A percentile compares a stretch with the other conserved stretches of the same genome.
phyloP scores from a whole-genome alignment of 2,113 vertebrate species.

The Phylloscopus whistleri region DNA sequence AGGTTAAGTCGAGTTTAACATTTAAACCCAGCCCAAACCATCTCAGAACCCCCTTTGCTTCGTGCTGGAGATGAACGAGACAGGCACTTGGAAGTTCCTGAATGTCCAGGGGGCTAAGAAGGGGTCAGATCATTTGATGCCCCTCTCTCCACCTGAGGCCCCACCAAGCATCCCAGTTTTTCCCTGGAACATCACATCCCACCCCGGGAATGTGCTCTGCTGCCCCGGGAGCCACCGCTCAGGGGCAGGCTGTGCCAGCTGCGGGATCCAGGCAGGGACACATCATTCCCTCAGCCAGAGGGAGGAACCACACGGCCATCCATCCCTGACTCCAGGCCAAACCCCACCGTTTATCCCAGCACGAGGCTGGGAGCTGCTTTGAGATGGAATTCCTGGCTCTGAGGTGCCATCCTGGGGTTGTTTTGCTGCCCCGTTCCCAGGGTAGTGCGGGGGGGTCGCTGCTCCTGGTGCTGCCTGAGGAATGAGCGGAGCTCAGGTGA shows the following conservation, averaged over 20 bases:
- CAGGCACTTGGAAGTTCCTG: neutral
- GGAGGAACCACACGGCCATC: neutral
- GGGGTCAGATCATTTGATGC: neutral
- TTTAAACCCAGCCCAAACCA: neutral
- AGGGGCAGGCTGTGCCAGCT: neutral
- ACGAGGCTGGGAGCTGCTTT: neutral
- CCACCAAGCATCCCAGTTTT: neutral
- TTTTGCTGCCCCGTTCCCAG: neutral
- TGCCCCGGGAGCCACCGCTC: neutral
- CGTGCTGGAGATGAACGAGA: neutral
- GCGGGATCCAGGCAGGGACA: neutral
- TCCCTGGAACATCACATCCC: neutral
- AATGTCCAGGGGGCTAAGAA: fast-evolving
- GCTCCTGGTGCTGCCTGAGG: neutral
- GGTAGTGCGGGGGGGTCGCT: fast-evolving
- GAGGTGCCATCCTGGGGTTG: fast-evolving
- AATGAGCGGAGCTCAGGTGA: neutral
- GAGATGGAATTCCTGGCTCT: neutral
- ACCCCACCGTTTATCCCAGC: neutral
- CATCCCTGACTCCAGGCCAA: neutral
- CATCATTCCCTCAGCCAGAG: neutral
- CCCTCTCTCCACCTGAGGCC: too few species aligned
- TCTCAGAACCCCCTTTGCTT: neutral
- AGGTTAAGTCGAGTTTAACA: neutral
- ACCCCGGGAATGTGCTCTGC: fast-evolving